Conservation (phyloP, 2,113 vertebrate genomes). For the Chlamydotis undulata region DNA sequence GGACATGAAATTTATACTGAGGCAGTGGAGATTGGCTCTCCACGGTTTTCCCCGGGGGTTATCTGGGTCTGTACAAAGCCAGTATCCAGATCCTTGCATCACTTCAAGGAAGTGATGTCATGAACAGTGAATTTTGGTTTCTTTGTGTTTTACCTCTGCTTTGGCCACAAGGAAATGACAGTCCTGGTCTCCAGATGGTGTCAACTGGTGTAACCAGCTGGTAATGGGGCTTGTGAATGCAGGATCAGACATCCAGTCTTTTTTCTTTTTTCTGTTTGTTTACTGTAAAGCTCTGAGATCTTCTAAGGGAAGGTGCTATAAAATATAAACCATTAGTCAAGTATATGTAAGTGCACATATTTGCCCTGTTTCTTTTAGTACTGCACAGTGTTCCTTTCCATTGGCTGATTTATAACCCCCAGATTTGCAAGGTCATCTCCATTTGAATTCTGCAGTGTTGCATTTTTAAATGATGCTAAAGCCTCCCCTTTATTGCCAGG, state of each 20-base stretch:
- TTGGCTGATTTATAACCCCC: slow-evolving; percentile 34
- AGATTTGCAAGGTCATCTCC: slow-evolving; percentile 55
- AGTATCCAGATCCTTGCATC: not conserved
- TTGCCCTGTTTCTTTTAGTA: not conserved
- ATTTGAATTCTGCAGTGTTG: slow-evolving; percentile 44
- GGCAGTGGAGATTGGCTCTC: not conserved
- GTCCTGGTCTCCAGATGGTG: not conserved
- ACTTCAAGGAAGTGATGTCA: not conserved
- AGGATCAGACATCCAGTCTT: not conserved
- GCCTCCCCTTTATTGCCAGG: slow-evolving; percentile 19
- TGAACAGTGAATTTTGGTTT: not conserved
- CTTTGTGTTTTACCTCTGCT: not conserved
- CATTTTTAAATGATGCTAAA: slow-evolving; percentile 36
- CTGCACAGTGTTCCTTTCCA: not conserved
- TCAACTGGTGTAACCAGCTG: not conserved
- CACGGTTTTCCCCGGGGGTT: not conserved
- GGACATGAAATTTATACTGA: not conserved
- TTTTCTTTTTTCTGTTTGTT: not conserved
- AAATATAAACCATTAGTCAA: slow-evolving; percentile 3
- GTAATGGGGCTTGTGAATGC: not conserved
- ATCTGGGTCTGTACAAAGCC: not conserved
- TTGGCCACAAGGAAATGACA: not conserved
- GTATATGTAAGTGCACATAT: not conserved
- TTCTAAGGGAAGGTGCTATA: not conserved
- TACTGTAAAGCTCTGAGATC: not conserved